These are phyloP conservation scores for Heterodera schachtii DNA, from an alignment of 1,140 invertebrate genomes.

Conservation along the genomic window DNA sequence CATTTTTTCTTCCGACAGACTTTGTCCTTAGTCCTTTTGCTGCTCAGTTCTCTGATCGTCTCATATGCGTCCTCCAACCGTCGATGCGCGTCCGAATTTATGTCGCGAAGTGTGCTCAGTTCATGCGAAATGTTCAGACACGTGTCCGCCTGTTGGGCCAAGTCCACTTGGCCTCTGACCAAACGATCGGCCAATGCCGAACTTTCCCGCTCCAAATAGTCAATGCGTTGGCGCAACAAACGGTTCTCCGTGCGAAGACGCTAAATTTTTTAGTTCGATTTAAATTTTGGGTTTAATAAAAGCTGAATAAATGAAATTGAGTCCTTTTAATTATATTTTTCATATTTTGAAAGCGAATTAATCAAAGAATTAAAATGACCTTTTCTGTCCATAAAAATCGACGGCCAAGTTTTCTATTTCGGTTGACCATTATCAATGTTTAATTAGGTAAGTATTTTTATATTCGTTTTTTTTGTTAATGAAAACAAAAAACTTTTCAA, in stretches of 20 bases:
- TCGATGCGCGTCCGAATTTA: constrained; percentile 64
- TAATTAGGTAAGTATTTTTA: background rate
- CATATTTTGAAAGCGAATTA: background rate
- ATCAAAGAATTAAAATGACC: constrained; percentile 23
- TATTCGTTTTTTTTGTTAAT: background rate
- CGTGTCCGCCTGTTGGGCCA: constrained; percentile 77
- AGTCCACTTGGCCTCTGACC: constrained; percentile 88
- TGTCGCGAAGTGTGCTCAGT: constrained; percentile 60
- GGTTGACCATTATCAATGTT: constrained; percentile 12
- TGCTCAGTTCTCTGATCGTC: constrained; percentile 72
- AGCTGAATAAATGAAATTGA: too few relatives aligned
- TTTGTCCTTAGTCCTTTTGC: constrained; percentile 19
- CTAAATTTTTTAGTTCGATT: constrained; percentile 69
- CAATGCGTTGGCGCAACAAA: constrained; percentile 85
- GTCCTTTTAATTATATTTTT: background rate
- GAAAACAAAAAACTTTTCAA: constrained; percentile 1
- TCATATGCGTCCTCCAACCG: constrained; percentile 79
- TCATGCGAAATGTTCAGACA: constrained; percentile 65
- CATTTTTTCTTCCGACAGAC: background rate
- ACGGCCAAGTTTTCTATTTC: constrained; percentile 27
- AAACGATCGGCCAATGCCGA: constrained; percentile 80
- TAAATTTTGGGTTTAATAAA: too few relatives aligned
- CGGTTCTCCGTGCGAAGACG: constrained; percentile 91
- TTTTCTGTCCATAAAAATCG: constrained; percentile 49
- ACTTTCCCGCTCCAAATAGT: constrained; percentile 80